phyloP scores from a whole-genome alignment of 2,888 invertebrate genomes.

The Stegana nigrithorax region DNA sequence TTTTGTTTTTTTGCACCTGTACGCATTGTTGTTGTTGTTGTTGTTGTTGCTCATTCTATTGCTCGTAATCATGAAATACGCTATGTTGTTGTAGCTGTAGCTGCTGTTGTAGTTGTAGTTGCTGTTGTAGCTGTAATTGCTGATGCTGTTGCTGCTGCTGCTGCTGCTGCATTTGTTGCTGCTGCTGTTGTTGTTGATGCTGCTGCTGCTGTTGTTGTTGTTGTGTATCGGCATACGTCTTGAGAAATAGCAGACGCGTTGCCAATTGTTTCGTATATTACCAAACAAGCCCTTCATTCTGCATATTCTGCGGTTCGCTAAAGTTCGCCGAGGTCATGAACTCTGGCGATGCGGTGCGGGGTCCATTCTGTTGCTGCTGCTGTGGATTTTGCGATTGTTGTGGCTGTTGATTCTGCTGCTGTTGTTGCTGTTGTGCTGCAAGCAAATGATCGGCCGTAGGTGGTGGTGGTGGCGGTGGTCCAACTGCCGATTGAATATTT shows the following conservation, averaged over 20 bases:
- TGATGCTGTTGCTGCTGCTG: constrained; percentile 20
- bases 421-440: constrained; percentile 53
- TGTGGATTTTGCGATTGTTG: constrained; percentile 44
- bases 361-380: constrained; percentile 69
- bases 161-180: constrained; percentile 19
- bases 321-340: constrained; percentile 76
- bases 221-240: constrained; percentile 53
- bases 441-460: constrained; percentile 62
- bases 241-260: constrained; percentile 65
- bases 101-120: constrained; percentile 23
- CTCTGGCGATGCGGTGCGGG: constrained; percentile 81
- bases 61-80: background rate
- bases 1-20: constrained; percentile 15
- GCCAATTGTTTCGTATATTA: constrained; percentile 71
- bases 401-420: constrained; percentile 48
- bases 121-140: constrained; percentile 24
- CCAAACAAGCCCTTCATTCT: constrained; percentile 82
- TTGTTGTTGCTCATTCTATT: background rate
- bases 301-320: constrained; percentile 77
- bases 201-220: constrained; percentile 48
- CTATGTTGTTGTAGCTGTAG: background rate
- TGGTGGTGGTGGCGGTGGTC: constrained; percentile 72
- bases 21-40: constrained; percentile 3
- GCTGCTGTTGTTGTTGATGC: constrained; percentile 32
- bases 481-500: constrained; percentile 66